Conservation (phyloP, 2,888 invertebrate species). For the Sinhomidia bicolor region DNA sequence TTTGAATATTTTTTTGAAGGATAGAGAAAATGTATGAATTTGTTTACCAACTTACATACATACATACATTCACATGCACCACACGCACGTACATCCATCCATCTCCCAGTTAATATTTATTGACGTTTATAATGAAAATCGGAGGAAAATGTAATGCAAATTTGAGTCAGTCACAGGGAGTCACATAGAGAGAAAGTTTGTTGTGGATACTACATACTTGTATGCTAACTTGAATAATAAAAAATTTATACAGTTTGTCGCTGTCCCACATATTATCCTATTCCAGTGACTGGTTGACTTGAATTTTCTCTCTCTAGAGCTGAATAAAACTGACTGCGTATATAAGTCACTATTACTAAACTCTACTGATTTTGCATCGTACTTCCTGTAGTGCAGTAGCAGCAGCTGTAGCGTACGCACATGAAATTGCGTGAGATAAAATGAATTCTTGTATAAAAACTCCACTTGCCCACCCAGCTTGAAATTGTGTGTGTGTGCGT, state of each 20-base stretch:
- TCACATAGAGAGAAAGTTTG: too few relatives aligned
- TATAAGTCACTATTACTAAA: neutral
- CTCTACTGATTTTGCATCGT: neutral
- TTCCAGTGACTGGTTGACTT: slow-evolving; percentile 33
- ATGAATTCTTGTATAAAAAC: too few relatives aligned
- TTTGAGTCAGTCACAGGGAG: neutral
- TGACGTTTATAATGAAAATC: too few relatives aligned
- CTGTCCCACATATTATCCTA: neutral
- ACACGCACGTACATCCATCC: too few relatives aligned
- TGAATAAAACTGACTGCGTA: neutral
- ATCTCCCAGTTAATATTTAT: too few relatives aligned
- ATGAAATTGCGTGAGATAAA: slow-evolving; percentile 10
- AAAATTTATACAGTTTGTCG: neutral
- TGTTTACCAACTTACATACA: neutral
- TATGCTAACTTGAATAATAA: neutral
- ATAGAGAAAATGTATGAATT: too few relatives aligned
- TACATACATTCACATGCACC: too few relatives aligned
- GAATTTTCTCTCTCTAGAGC: neutral
- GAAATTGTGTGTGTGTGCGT: slow-evolving; percentile 3
- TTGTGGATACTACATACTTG: neutral
- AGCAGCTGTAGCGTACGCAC: neutral
- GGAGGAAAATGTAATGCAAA: slow-evolving; percentile 28
- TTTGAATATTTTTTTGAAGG: too few relatives aligned
- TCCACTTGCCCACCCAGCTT: neutral
- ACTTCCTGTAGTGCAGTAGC: neutral